A percentile compares a stretch with the other conserved stretches of the same genome.
Evolutionary conservation across 2,888 invertebrate genomes (phyloP).

Genomic region (Torymus tubicola): DNA sequence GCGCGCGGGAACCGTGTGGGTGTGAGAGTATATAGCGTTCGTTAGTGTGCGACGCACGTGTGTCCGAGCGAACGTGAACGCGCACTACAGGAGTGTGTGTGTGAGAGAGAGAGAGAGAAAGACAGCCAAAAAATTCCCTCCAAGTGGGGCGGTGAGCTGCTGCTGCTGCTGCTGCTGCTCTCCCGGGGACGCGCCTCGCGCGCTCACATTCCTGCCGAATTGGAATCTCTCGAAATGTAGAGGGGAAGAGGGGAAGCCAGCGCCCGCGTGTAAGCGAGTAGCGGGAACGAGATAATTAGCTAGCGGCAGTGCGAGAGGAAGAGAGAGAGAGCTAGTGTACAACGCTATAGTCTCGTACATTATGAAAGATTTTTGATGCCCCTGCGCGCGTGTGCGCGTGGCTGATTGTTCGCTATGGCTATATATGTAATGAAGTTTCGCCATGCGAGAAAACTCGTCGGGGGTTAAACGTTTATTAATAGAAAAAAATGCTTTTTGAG

Average conservation of each 20-base stretch:
- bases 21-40: neutral
- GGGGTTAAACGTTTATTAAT: too few species aligned
- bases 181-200: constrained; percentile 47
- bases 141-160: constrained; percentile 48
- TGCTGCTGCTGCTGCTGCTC: constrained; percentile 2
- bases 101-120: constrained; percentile 7
- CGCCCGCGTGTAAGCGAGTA: constrained; percentile 62
- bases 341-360: neutral
- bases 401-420: neutral
- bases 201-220: constrained; percentile 53
- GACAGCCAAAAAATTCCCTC: constrained; percentile 54
- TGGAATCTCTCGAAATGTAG: constrained; percentile 57
- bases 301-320: too few species aligned
- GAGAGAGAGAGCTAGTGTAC: constrained; percentile 28
- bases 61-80: constrained; percentile 4
- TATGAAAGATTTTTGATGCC: constrained; percentile 1
- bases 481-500: too few species aligned
- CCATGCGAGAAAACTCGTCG: constrained; percentile 2
- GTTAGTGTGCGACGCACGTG: constrained; percentile 41
- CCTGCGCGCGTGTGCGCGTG: neutral
- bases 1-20: neutral
- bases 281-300: constrained; percentile 59
- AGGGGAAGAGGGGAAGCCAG: constrained; percentile 36
- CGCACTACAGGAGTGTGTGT: constrained; percentile 15
- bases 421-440: neutral